Evolutionary conservation across 2,797 vertebrate genomes (phyloP).

Genomic region (Cheracebus regulus): DNA sequence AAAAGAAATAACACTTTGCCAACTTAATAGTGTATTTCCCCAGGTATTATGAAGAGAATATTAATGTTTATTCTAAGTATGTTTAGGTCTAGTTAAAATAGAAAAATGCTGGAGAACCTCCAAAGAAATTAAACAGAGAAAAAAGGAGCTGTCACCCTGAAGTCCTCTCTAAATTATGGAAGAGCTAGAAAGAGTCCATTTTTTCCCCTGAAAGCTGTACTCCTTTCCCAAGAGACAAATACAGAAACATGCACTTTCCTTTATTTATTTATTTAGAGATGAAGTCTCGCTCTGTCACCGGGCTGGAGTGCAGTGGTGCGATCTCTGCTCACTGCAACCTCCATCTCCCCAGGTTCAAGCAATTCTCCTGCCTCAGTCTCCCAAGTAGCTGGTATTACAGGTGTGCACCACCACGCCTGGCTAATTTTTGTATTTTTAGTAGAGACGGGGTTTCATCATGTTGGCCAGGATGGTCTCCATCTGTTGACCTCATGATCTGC

Average conservation of each 20-base stretch:
- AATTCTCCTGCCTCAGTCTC: too few relatives aligned
- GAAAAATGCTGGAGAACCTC: slow-evolving; percentile 3
- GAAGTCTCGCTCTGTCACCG: too few relatives aligned
- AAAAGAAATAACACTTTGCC: slow-evolving; percentile 7
- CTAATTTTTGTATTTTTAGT: too few relatives aligned
- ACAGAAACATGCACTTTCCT: background rate
- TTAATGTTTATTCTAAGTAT: slow-evolving; percentile 16
- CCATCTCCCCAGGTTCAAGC: too few relatives aligned
- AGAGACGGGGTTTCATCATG: too few relatives aligned
- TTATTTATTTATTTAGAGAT: too few relatives aligned
- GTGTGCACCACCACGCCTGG: too few relatives aligned
- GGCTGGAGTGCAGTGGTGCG: too few relatives aligned
- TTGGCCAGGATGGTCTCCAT: too few relatives aligned
- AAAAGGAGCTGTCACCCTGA: background rate
- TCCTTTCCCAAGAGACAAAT: background rate
- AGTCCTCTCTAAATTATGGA: background rate
- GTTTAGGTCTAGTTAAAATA: slow-evolving; percentile 49
- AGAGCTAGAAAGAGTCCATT: background rate
- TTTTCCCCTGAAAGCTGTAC: accelerated
- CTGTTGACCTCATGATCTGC: too few relatives aligned
- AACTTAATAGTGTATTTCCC: background rate
- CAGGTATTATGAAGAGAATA: background rate
- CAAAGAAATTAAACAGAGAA: slow-evolving; percentile 25
- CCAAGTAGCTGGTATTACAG: too few relatives aligned
- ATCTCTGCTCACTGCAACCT: too few relatives aligned